These are phyloP conservation scores for Scarus forsteni DNA, from an alignment of 2,797 vertebrate genomes.

Conservation along the genomic window DNA sequence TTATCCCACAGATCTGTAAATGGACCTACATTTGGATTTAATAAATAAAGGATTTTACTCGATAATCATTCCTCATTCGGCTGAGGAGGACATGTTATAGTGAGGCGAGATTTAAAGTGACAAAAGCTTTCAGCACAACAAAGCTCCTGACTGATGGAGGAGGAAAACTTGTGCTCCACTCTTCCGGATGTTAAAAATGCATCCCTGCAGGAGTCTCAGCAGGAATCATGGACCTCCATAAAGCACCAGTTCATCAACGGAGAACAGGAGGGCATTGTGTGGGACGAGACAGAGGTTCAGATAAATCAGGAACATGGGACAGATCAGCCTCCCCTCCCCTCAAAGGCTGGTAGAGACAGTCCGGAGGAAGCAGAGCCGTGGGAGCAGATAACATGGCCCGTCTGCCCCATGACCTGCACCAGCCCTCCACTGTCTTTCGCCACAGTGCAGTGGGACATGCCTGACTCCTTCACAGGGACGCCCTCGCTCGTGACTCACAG, in stretches of 20 bases:
- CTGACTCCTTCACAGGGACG: slow-evolving; percentile 33
- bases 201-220: slow-evolving; percentile 20
- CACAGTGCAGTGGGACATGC: slow-evolving; percentile 82
- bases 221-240: slow-evolving; percentile 32
- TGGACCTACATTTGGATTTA: slow-evolving; percentile 20
- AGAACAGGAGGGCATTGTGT: slow-evolving; percentile 35
- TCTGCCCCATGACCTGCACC: slow-evolving; percentile 59
- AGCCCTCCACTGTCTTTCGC: slow-evolving; percentile 67
- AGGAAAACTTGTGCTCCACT: slow-evolving; percentile 53
- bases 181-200: slow-evolving; percentile 36
- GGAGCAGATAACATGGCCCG: slow-evolving; percentile 60
- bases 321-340: slow-evolving; percentile 14
- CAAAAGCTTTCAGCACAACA: slow-evolving; percentile 21
- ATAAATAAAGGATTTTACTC: slow-evolving; percentile 23
- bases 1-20: slow-evolving; percentile 47
- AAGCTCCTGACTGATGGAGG: slow-evolving; percentile 69
- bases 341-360: background rate
- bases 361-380: slow-evolving; percentile 59
- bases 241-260: slow-evolving; percentile 50
- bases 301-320: slow-evolving; percentile 8
- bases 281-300: slow-evolving; percentile 31
- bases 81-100: slow-evolving; percentile 43
- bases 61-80: slow-evolving; percentile 24
- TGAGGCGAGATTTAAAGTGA: slow-evolving; percentile 10
- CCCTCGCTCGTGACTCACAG: slow-evolving; percentile 31